phyloP scores from a whole-genome alignment of 2,113 vertebrate species.

The Festucalex cinctus region DNA sequence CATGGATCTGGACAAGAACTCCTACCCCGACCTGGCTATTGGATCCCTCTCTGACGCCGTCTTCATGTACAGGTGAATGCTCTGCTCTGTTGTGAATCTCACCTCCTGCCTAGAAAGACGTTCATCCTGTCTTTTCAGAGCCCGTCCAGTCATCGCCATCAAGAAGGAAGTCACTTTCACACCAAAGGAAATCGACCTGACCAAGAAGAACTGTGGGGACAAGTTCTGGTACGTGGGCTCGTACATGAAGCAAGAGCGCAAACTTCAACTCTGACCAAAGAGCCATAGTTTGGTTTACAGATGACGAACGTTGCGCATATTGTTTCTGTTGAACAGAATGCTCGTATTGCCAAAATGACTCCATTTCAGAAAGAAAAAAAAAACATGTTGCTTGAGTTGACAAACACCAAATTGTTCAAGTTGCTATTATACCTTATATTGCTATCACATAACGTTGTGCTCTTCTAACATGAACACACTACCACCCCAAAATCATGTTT shows the following conservation, averaged over 20 bases:
- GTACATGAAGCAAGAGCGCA: neutral
- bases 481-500: too few species aligned
- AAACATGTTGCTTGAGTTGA: too few species aligned
- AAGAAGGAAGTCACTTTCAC: conserved; percentile 76
- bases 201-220: conserved; percentile 61
- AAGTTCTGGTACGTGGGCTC: conserved; percentile 77
- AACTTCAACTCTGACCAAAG: too few species aligned
- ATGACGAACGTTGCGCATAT: too few species aligned
- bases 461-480: too few species aligned
- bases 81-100: neutral
- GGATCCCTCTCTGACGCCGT: conserved; percentile 91
- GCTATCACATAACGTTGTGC: too few species aligned
- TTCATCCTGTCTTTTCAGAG: conserved; percentile 61
- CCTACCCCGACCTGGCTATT: conserved; percentile 89
- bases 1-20: conserved; percentile 92
- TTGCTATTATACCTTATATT: too few species aligned
- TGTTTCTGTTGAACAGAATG: too few species aligned
- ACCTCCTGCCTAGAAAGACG: neutral
- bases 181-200: conserved; percentile 71
- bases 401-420: too few species aligned
- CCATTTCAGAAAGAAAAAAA: too few species aligned
- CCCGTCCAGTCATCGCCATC: conserved; percentile 86
- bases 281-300: too few species aligned
- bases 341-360: too few species aligned
- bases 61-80: conserved; percentile 56